Base-by-base conservation (phyloP, 2,113 vertebrate species). In the Platycercus adscitus region DNA sequence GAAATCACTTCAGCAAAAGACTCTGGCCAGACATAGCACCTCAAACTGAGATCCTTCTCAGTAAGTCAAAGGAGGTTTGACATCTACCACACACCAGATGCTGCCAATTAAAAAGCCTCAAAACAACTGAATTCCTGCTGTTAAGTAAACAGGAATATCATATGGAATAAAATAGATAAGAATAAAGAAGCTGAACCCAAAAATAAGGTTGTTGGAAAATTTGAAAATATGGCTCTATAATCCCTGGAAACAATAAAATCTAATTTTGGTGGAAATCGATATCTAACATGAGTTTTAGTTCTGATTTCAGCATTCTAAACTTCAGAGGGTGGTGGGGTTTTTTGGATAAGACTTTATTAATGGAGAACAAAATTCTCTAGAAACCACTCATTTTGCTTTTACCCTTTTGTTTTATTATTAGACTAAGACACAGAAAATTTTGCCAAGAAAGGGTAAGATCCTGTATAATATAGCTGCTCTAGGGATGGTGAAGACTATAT, bases 331-430 rank as follows among this genome's bases (percentile, higher is more conserved):
- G 18, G 18, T 25, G 23, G 5, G 4, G 1, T 13, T 61, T 73
- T 49, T 29, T 94, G 84, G 84, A 83, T 91, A 76, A 85, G 72
- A 92, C 24, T 71, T 91, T 84, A 78, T 93, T 64, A 92, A 93
- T 81, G 95, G 86, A 96, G 80, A 95, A 96, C 55, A 86, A 93
- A 92, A 94, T 92, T 93, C 77, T 96, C 65, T 86, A 72, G 52
- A 94, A 97, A 78, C 73, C 68, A 86, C 39, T 95, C 85, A 61
- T 91, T 96, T 95, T 97, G 82, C 85, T 91, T 94, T 95, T 82
- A 91, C 70, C n/a, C 43, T 87, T 73, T 97, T 58, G 44, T 91
- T 95, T 95, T 87, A 75, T 66, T 93, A 71, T 71, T 93, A 77
- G 72, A 78, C 16, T 60, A 90, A 95, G 46, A 39, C 87, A 93